Evolutionary conservation across 2,113 vertebrate genomes (phyloP).

Genomic region (Fregetta grallaria): DNA sequence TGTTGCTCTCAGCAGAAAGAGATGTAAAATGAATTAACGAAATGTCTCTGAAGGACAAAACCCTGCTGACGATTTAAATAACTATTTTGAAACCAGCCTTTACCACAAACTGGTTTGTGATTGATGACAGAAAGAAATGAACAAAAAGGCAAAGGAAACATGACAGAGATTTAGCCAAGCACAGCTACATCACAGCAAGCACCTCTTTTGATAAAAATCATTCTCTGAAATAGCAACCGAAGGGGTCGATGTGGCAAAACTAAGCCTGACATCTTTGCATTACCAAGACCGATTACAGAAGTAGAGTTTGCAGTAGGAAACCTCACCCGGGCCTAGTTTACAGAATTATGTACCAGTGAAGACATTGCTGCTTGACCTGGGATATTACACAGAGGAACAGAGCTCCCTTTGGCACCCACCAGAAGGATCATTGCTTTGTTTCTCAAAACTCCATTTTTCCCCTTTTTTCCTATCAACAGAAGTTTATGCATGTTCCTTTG

Average conservation of each 20-base stretch:
- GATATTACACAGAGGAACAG: background rate
- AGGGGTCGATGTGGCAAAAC: background rate
- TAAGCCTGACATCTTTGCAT: background rate
- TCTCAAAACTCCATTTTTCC: background rate
- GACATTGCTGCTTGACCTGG: background rate
- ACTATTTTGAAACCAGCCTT: conserved; percentile 19
- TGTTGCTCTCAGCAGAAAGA: conserved; percentile 18
- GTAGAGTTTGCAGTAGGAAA: background rate
- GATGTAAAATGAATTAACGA: conserved; percentile 24
- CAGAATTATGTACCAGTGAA: background rate
- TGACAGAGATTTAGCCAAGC: background rate
- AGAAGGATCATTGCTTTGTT: background rate
- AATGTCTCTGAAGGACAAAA: conserved; percentile 17
- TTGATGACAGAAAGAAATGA: background rate
- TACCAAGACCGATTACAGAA: background rate
- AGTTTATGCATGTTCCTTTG: background rate
- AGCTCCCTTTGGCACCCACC: background rate
- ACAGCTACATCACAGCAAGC: conserved; percentile 1
- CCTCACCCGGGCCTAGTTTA: background rate
- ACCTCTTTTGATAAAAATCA: background rate
- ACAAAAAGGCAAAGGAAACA: conserved; percentile 23
- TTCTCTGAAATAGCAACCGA: background rate
- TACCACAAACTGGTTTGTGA: background rate
- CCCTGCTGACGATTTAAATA: background rate
- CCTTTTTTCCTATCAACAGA: background rate